A percentile compares a stretch with the other conserved stretches of the same genome.
These are phyloP conservation scores for Thymelicus acteon DNA, from an alignment of 2,888 invertebrate species.

Conservation along the genomic window DNA sequence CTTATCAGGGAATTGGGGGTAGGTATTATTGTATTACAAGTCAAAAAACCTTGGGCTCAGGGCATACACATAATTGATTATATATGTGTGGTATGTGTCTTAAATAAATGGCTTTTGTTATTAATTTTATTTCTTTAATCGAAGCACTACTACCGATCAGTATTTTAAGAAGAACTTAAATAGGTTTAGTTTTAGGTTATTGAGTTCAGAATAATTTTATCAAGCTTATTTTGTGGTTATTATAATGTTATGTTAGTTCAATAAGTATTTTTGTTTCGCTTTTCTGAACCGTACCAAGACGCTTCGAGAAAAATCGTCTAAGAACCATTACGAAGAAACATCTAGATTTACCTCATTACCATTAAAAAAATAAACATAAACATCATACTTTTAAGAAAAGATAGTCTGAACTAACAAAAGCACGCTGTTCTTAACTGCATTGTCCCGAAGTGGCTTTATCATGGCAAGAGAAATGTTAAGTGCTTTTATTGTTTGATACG, in stretches of 20 bases:
- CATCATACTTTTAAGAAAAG: constrained; percentile 24
- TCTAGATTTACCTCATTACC: neutral
- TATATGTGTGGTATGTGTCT: too few relatives aligned
- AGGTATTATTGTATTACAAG: constrained; percentile 10
- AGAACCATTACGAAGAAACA: neutral
- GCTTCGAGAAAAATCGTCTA: neutral
- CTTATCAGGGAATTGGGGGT: constrained; percentile 32
- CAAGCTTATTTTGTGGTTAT: too few relatives aligned
- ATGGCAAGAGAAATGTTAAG: constrained; percentile 37
- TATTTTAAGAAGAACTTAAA: too few relatives aligned
- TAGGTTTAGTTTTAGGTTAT: too few relatives aligned
- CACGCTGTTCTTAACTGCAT: constrained; percentile 29
- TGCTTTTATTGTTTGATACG: constrained; percentile 36
- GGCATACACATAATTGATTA: too few relatives aligned
- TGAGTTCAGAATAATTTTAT: too few relatives aligned
- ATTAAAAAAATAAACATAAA: neutral
- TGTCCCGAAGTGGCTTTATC: constrained; percentile 34
- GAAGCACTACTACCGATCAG: too few relatives aligned
- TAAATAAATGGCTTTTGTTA: too few relatives aligned
- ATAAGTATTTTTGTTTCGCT: too few relatives aligned
- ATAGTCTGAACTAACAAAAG: constrained; percentile 27
- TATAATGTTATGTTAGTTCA: too few relatives aligned
- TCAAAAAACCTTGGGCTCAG: neutral
- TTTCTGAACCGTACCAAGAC: too few relatives aligned
- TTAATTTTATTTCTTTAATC: too few relatives aligned